These are phyloP conservation scores for Solea senegalensis DNA, from an alignment of 2,113 vertebrate genomes.

Conservation along the genomic window DNA sequence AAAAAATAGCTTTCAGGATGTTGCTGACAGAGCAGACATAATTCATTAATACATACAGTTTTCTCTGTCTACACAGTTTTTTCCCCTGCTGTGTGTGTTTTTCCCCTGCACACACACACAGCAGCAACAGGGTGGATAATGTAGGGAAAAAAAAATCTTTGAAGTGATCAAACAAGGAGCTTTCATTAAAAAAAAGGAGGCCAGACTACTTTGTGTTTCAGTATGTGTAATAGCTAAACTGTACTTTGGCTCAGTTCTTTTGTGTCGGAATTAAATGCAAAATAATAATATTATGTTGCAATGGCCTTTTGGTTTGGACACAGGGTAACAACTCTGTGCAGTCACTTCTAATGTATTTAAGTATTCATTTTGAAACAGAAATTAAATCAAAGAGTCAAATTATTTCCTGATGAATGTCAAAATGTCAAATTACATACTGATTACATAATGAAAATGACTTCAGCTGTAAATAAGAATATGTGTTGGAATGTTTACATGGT, in stretches of 20 bases:
- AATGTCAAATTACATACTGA: too few species aligned
- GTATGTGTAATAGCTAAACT: slow-evolving; percentile 11
- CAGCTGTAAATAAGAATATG: too few species aligned
- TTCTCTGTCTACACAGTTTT: slow-evolving; percentile 1
- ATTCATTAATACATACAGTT: slow-evolving; percentile 42
- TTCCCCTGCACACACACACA: background rate
- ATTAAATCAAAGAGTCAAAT: too few species aligned
- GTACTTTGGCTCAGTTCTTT: slow-evolving; percentile 31
- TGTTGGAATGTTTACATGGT: too few species aligned
- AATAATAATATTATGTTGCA: background rate
- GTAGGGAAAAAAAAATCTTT: slow-evolving; percentile 16
- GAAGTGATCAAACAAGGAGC: slow-evolving; percentile 35
- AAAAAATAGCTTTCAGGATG: slow-evolving; percentile 44
- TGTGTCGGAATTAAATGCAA: slow-evolving; percentile 24
- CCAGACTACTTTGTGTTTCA: slow-evolving; percentile 13
- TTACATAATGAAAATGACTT: too few species aligned
- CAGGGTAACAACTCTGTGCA: too few species aligned
- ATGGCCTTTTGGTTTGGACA: too few species aligned
- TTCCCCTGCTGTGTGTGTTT: background rate
- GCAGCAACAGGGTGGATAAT: background rate
- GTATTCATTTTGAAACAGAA: too few species aligned
- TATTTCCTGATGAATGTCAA: too few species aligned
- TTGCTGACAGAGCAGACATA: slow-evolving; percentile 42
- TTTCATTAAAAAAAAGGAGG: slow-evolving; percentile 17
- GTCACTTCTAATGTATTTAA: too few species aligned